Evolutionary conservation across 2,888 invertebrate species (phyloP), one percentile per base, ranked within the genome.

Genomic region (Oegoconia quadripuncta): DNA sequence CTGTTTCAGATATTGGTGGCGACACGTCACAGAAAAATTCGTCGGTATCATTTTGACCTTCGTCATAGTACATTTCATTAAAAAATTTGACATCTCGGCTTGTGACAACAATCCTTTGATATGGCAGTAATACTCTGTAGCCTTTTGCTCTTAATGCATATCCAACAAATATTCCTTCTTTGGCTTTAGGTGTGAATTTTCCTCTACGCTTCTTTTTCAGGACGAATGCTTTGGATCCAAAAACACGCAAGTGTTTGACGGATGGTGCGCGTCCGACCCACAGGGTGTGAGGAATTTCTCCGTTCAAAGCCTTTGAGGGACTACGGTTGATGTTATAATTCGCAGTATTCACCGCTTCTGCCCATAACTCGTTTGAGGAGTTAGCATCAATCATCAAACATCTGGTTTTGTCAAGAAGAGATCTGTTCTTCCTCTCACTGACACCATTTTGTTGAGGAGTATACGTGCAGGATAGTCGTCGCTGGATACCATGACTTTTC

Each of bases 261-360:
- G 20, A 32, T 27, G 33, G 39, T 27, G 17, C 26, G n/a, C 26
- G 9, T 2, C n/a, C 16, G 3, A 15, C 38, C 30, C 33, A 35
- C 20, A n/a, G 17, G 7, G 9, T 3, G 17, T 28, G 28, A n/a
- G 35, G 35, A 2, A 18, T 6, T 3, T 35, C 11, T 3, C 22
- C 18, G 3, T 35, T 22, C 3, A 18, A 13, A 8, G 17, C 32
- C 9, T 15, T 26, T 6, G 33, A 16, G 3, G 34, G 29, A 29
- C 37, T 35, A 17, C 44, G 14, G 22, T 44, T 37, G 11, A 18
- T 26, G 9, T 32, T 9, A 18, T 44, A 41, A 11, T 41, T 41
- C 7, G 40, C 37, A 23, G 44, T 37, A 7, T 6, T 6, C 13
- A 41, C 35, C 12, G 41, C 39, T 31, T 45, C 41, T 4, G 36